A percentile compares a stretch with the other conserved stretches of the same genome.
phyloP scores from a whole-genome alignment of 2,797 vertebrate species.

The Gouania willdenowi region DNA sequence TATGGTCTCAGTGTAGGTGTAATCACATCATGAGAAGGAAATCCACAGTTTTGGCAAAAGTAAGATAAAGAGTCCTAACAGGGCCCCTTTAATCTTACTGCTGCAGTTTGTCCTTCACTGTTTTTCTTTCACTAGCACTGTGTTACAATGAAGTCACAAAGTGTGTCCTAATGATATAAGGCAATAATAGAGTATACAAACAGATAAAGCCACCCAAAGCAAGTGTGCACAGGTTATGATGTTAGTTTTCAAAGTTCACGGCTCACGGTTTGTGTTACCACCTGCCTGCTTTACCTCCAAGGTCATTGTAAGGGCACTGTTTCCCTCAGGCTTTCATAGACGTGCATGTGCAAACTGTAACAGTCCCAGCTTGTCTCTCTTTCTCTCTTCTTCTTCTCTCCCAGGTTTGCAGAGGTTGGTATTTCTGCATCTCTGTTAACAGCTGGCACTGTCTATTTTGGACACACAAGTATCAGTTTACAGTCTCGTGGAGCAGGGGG shows the following conservation, averaged over 20 bases:
- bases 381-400: too few species aligned
- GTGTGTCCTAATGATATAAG: too few species aligned
- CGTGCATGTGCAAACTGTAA: background rate
- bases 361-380: conserved; percentile 36
- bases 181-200: too few species aligned
- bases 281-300: conserved; percentile 15
- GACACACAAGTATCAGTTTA: conserved; percentile 31
- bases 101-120: background rate
- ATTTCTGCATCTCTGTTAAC: conserved; percentile 37
- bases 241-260: background rate
- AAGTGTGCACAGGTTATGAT: too few species aligned
- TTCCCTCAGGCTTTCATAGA: background rate
- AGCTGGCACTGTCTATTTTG: conserved; percentile 61
- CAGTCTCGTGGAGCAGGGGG: background rate
- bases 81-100: background rate
- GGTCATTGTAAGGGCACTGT: conserved; percentile 13
- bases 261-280: conserved; percentile 8
- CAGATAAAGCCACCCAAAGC: too few species aligned
- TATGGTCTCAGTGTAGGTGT: background rate
- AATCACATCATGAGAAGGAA: background rate
- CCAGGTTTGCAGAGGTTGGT: conserved; percentile 28
- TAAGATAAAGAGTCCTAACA: background rate
- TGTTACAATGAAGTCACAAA: too few species aligned
- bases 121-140: too few species aligned
- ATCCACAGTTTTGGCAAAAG: background rate